phyloP scores from a whole-genome alignment of 2,888 invertebrate genomes.

The Leistus spinibarbis region DNA sequence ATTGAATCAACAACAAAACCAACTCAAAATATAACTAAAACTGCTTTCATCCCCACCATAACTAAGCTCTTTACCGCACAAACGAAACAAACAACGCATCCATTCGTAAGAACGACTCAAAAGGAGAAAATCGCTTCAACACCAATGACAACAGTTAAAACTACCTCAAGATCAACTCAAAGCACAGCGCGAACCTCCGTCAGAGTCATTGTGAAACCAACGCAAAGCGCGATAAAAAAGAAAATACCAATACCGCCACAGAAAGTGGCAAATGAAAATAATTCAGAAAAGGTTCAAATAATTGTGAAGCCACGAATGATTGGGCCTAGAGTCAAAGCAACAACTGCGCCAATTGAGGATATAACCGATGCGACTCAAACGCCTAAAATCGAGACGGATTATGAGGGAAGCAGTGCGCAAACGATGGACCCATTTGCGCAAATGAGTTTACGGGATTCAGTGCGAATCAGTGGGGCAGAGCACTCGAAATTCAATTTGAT shows the following conservation, averaged over 20 bases:
- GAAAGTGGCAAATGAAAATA: neutral
- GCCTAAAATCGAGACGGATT: slow-evolving; percentile 20
- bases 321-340: slow-evolving; percentile 10
- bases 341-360: slow-evolving; percentile 16
- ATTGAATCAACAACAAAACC: neutral
- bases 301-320: neutral
- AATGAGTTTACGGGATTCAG: neutral
- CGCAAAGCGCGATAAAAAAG: neutral
- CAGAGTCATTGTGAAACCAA: slow-evolving; percentile 38
- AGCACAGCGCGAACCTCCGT: too few relatives aligned
- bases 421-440: neutral
- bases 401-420: slow-evolving; percentile 15
- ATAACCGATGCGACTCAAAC: neutral
- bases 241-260: neutral
- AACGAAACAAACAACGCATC: neutral
- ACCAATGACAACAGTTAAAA: too few relatives aligned
- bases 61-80: neutral
- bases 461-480: neutral
- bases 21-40: neutral
- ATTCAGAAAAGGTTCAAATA: neutral
- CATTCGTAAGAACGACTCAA: slow-evolving; percentile 38
- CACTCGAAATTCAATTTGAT: neutral
- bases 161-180: slow-evolving; percentile 6
- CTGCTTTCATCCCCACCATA: neutral
- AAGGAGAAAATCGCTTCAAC: slow-evolving; percentile 36